Conservation (phyloP, 2,888 invertebrate genomes). For the Theodoxus fluviatilis region DNA sequence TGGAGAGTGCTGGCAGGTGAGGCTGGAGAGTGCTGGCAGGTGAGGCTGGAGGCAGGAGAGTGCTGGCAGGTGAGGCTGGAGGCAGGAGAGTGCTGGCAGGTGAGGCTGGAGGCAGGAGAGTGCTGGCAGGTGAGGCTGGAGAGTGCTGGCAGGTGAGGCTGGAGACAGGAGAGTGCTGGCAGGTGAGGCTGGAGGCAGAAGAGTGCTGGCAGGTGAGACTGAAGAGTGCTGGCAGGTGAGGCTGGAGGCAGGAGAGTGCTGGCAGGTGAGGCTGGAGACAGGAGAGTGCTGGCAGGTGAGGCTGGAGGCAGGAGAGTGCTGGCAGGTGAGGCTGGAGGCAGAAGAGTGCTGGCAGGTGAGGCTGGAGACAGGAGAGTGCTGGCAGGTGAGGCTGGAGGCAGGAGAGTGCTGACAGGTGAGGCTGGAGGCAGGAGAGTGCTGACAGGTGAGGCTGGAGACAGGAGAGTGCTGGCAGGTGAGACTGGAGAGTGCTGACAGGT, state of each 20-base stretch:
- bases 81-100: conserved; percentile 76
- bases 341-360: conserved; percentile 73
- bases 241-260: conserved; percentile 78
- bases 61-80: too few relatives aligned
- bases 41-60: conserved; percentile 33
- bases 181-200: conserved; percentile 78
- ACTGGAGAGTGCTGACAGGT: background rate
- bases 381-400: too few relatives aligned
- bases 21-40: conserved; percentile 75
- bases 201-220: conserved; percentile 70
- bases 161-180: background rate
- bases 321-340: too few relatives aligned
- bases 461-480: conserved; percentile 73
- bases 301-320: background rate
- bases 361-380: background rate
- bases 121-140: conserved; percentile 76
- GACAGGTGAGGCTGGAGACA: too few relatives aligned
- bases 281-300: conserved; percentile 73
- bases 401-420: conserved; percentile 73
- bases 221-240: background rate
- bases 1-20: conserved; percentile 71
- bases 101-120: conserved; percentile 40
- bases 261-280: conserved; percentile 71
- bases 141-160: conserved; percentile 70
- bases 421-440: background rate